Evolutionary conservation across 2,797 vertebrate genomes (phyloP), one percentile per base, ranked within the genome.

Genomic region (Tiaroga cobitis): DNA sequence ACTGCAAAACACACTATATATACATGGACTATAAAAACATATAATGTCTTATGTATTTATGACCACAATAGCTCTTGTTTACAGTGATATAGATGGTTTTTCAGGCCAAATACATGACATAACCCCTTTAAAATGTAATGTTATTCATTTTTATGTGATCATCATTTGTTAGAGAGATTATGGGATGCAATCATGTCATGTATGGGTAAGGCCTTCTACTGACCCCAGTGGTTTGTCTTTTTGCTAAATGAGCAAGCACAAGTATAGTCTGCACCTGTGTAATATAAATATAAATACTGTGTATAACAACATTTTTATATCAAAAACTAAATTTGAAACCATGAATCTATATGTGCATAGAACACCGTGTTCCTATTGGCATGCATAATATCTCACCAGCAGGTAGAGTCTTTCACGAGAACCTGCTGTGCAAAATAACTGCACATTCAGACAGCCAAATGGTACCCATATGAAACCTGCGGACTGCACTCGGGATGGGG

Each of bases 371-470:
- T 78, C n/a, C 18, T 81, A 81, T 72, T 24, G 32, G 16, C 78
- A 63, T 54, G 46, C 39, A 73, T 65, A 78, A 81, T 46, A 77
- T 70, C 32, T 81, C 73, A 65, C 82, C 79, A 82, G 73, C 86
- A 85, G 78, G 70, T 81, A 68, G 78, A 75, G 39, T 56, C 29
- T 77, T 81, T 67, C 78, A 81, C 7, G 9, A 84, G 34, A 81
- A 49, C 72, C 83, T 18, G 63, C 86, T 87, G 86, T 39, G 82
- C 82, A 37, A 59, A 86, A 86, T 85, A 81, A 85, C 83, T 82
- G 78, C 79, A 84, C 70, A 79, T 75, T 63, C 78, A 74, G 81
- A 85, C 49, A 51, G 72, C 85, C 83, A 87, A 89, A 83, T 76
- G 70, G 43, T 67, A 79, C 88, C 80, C 81, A 49, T 76, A 43